Base-by-base conservation (phyloP, 2,797 vertebrate genomes). In the Hirundo rustica region DNA sequence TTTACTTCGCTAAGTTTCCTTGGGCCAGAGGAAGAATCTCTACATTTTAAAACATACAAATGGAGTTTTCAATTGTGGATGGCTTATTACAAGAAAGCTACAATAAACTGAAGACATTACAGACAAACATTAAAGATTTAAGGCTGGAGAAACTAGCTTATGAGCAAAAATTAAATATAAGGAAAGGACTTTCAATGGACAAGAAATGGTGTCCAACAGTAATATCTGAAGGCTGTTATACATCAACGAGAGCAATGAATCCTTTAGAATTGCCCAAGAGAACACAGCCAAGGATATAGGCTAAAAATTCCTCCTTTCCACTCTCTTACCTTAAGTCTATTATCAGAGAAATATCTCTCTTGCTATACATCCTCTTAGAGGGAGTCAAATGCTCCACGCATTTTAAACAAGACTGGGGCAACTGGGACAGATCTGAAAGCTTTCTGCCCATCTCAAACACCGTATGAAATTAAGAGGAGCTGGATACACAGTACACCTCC, bases 241-340 rank as follows among this genome's bases (percentile, higher is more conserved):
- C 76, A 95, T 86, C 87, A 93, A 3, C 81, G 55, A 92, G 87
- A 85, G 64, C 94, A 95, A 95, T 66, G 42, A 95, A 95, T 92
- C 77, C 76, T 91, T 83, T 55, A 83, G 65, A 92, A 80, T 72
- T 87, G 77, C 81, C 81, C 90, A 95, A 77, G 92, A 97, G 92
- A 96, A 91, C 42, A 53, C 0, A 93, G 78, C 50, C 86, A 92
- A 88, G 55, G 80, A 79, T 76, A 92, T 12, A 86, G 55, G 42
- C 73, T 92, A 88, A 81, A 91, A 61, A 57, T 84, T 84, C 51
- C 58, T 88, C 54, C 51, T 86, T 90, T 93, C 19, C 50, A 60
- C 53, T 81, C 58, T 94, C 85, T 92, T 93, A 95, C 89, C 92
- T 83, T 50, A 93, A 58, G 89, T 83, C 74, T 88, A 91, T 86